These are phyloP conservation scores for Deilephila elpenor DNA, from an alignment of 2,888 invertebrate species.

Conservation along the genomic window DNA sequence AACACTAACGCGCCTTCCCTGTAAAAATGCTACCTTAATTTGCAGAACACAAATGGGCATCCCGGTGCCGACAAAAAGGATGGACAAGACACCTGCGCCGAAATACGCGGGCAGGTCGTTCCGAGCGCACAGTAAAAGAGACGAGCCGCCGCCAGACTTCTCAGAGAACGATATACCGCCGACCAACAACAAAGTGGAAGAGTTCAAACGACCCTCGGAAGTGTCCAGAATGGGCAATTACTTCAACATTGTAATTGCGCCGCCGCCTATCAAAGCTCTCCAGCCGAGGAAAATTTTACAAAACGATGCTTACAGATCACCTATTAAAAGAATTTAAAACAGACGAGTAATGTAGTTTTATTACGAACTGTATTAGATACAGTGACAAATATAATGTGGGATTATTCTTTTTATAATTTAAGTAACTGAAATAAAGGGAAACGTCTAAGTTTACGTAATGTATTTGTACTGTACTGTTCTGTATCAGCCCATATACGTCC, in stretches of 20 bases:
- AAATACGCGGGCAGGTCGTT: conserved; percentile 49
- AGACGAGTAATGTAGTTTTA: conserved; percentile 4
- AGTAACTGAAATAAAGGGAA: no score
- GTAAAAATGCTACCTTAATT: conserved; percentile 35
- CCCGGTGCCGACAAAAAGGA: conserved; percentile 68
- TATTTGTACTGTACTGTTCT: no score
- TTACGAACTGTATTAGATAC: not conserved
- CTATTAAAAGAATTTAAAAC: conserved; percentile 52
- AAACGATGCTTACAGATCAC: conserved; percentile 52
- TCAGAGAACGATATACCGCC: conserved; percentile 51
- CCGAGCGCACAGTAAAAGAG: conserved; percentile 55
- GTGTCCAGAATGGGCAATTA: conserved; percentile 79
- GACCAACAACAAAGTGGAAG: conserved; percentile 53
- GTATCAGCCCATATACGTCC: no score
- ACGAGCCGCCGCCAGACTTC: conserved; percentile 52
- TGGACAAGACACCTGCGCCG: conserved; percentile 46
- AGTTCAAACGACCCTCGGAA: conserved; percentile 63
- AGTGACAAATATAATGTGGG: not conserved
- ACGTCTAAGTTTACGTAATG: no score
- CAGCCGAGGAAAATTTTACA: conserved; percentile 71
- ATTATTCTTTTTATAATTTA: not conserved
- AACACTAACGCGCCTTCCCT: not conserved
- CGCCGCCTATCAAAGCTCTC: conserved; percentile 75
- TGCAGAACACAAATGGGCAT: conserved; percentile 81
- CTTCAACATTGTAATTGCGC: conserved; percentile 79